Evolutionary conservation across 2,888 invertebrate genomes (phyloP).

Genomic region (Xestia rhomboidea): DNA sequence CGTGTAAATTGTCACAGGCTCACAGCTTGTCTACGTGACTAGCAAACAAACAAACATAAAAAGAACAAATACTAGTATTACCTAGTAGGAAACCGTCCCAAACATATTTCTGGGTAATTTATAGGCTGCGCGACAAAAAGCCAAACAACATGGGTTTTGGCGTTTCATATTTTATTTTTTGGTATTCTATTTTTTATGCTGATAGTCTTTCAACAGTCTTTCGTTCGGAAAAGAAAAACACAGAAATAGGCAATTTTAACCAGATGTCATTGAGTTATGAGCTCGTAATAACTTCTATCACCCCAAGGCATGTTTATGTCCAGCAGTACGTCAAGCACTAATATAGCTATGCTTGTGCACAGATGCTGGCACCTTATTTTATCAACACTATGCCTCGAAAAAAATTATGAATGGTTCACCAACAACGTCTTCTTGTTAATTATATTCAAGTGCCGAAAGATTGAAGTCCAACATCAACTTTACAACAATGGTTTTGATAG

Average conservation of each 20-base stretch:
- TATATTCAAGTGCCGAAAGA: background rate
- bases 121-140: slow-evolving; percentile 18
- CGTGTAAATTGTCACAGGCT: slow-evolving; percentile 35
- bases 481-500: no score
- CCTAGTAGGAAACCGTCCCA: slow-evolving; percentile 14
- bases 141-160: slow-evolving; percentile 8
- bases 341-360: background rate
- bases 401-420: background rate
- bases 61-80: slow-evolving; percentile 28
- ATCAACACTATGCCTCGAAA: background rate
- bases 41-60: slow-evolving; percentile 21
- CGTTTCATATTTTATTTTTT: slow-evolving; percentile 21
- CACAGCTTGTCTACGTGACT: slow-evolving; percentile 49
- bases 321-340: background rate
- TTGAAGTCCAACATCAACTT: no score
- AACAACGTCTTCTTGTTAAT: background rate
- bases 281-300: background rate
- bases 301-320: background rate
- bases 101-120: slow-evolving; percentile 28
- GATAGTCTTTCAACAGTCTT: background rate
- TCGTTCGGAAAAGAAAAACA: background rate
- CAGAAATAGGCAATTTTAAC: slow-evolving; percentile 7
- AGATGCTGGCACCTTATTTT: background rate
- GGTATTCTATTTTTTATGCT: slow-evolving; percentile 3
- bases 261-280: background rate